Evolutionary conservation across 2,797 vertebrate species (phyloP).

Genomic region (Sebastes matsubarae): DNA sequence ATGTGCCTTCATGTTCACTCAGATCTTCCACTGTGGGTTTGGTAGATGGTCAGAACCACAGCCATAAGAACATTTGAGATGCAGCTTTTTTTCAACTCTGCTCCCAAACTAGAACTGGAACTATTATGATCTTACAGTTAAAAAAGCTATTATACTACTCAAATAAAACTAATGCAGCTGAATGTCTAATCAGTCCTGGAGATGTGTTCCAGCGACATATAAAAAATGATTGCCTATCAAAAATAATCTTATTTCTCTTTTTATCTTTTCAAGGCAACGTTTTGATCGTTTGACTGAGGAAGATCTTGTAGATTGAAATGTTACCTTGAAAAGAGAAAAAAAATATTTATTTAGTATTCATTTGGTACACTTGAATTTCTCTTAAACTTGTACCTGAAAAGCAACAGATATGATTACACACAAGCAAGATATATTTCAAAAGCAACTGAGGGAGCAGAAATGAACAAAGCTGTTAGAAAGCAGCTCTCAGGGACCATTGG

Average conservation of each 20-base stretch:
- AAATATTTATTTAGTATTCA: not conserved
- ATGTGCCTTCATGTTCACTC: not conserved
- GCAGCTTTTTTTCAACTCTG: not conserved
- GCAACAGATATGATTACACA: not conserved
- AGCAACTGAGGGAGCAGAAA: not conserved
- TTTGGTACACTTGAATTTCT: not conserved
- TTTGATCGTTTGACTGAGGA: not conserved
- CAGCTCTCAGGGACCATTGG: slow-evolving; percentile 6
- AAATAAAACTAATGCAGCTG: not conserved
- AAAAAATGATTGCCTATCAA: not conserved
- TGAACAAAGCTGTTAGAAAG: slow-evolving; percentile 5
- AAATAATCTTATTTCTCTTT: not conserved
- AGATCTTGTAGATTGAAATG: too few relatives aligned
- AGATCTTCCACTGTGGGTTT: not conserved
- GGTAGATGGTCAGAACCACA: not conserved
- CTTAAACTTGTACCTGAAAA: not conserved
- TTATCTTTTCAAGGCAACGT: not conserved
- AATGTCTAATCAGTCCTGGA: not conserved
- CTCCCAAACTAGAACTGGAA: not conserved
- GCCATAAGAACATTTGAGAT: not conserved
- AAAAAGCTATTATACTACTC: not conserved
- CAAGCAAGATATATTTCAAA: not conserved
- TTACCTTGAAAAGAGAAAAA: too few relatives aligned
- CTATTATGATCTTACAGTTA: not conserved
- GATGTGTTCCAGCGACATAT: not conserved